Conservation (phyloP, 2,797 vertebrate genomes). For the Ambastaia sidthimunki region DNA sequence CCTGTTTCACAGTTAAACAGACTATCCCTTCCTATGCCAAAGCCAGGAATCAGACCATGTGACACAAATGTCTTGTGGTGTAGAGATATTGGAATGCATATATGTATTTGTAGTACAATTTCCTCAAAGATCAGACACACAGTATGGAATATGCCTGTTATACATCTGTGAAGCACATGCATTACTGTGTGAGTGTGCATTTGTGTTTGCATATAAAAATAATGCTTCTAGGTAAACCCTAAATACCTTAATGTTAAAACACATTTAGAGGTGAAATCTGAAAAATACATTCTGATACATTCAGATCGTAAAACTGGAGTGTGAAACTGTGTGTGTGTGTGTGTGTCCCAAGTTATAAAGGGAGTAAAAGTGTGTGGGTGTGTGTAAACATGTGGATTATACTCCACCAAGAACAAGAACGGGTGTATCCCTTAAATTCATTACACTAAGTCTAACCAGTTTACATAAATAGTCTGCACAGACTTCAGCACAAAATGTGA, state of each 20-base stretch:
- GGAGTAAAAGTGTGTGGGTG: not conserved
- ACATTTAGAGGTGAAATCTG: no score
- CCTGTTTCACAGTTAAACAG: not conserved
- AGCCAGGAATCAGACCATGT: slow-evolving; percentile 20
- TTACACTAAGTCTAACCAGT: slow-evolving; percentile 1
- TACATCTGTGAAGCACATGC: not conserved
- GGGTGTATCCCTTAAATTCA: slow-evolving; percentile 19
- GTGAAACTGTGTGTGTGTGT: not conserved
- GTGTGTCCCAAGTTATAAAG: not conserved
- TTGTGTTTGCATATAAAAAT: not conserved
- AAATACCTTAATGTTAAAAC: no score
- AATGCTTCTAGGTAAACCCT: no score
- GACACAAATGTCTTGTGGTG: slow-evolving; percentile 1
- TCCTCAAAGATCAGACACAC: not conserved
- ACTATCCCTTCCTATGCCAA: not conserved
- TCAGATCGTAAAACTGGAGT: no score
- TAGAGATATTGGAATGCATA: no score
- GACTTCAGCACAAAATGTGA: not conserved
- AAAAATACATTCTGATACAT: no score
- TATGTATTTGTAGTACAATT: no score
- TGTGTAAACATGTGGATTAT: not conserved
- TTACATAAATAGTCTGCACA: slow-evolving; percentile 28
- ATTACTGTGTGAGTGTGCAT: not conserved
- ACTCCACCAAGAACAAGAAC: not conserved
- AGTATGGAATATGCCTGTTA: not conserved